Percentiles rank a stretch among this genome's conserved stretches.
phyloP scores from a whole-genome alignment of 2,888 invertebrate species.

The Synanthedon myopaeformis region DNA sequence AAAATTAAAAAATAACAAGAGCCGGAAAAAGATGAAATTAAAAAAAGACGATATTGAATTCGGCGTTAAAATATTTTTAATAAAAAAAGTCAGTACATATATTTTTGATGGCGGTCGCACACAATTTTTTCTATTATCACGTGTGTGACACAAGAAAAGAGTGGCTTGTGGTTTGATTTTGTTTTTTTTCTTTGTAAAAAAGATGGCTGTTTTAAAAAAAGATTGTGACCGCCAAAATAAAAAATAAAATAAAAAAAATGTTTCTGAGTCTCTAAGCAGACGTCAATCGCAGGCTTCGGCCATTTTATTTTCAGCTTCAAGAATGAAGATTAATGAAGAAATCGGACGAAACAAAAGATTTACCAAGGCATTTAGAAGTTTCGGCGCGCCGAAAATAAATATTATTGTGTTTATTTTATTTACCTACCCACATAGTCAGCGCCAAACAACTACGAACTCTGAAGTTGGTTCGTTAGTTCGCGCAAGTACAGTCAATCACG shows the following conservation, averaged over 20 bases:
- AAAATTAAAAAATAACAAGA: conserved; percentile 20
- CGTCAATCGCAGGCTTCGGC: conserved; percentile 10
- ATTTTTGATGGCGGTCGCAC: conserved; percentile 39
- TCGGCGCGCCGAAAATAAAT: too few relatives aligned
- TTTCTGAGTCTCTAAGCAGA: conserved; percentile 28
- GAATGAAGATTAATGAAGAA: not conserved
- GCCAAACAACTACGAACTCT: too few relatives aligned
- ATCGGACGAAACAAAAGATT: too few relatives aligned
- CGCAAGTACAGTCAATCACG: too few relatives aligned
- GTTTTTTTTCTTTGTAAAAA: conserved; percentile 29
- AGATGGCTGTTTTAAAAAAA: conserved; percentile 29
- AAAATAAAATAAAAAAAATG: conserved; percentile 38
- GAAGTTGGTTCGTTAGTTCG: too few relatives aligned
- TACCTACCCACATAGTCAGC: too few relatives aligned
- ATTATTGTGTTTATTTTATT: too few relatives aligned
- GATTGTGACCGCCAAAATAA: conserved; percentile 47
- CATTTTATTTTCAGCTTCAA: not conserved
- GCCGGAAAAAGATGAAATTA: conserved; percentile 25
- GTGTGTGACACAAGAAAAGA: conserved; percentile 62
- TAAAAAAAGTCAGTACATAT: conserved; percentile 50
- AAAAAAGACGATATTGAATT: conserved; percentile 11
- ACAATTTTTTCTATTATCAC: conserved; percentile 9
- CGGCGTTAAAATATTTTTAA: conserved; percentile 51
- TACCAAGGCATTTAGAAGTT: too few relatives aligned
- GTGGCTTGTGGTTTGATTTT: conserved; percentile 41